Base-by-base conservation (phyloP, 2,888 invertebrate genomes). In the Uropetala carovei region DNA sequence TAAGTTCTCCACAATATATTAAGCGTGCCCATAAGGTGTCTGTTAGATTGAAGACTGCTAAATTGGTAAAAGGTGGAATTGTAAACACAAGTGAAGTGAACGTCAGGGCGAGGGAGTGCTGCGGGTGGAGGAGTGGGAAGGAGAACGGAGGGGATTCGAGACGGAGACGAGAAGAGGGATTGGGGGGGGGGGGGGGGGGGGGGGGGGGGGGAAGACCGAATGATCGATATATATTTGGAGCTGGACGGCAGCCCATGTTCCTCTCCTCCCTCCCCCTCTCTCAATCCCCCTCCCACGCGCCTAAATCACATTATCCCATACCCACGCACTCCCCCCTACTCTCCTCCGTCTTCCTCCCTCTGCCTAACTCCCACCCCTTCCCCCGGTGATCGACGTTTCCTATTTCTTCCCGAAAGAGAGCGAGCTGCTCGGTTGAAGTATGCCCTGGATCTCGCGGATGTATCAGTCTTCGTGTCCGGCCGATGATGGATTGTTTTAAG, bases 241-340 rank as follows among this genome's bases (percentile, higher is more conserved):
- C 89, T 64, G 89, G 89, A 30, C 89, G 89, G 89, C 64, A 68
- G 43, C 89, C 56, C 60, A 4, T 14, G 14, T 27, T 59, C 60
- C 60, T 27, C 59, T 59, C 27, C 13, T 30, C 57, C 57, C 57
- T 10, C 56, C 5, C 5, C 13, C 82, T 9, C 30, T n/a, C 27
- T 14, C 30, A 14, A n/a, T 27, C 22, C 58, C 59, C 59, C 30
- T 30, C 14, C 60, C 86, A 18, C 60, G 60, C 89, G n/a, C 64
- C 89, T n/a, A 86, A 89, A 89, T 89, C 89, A 68, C 89, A 89
- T 89, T 89, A 89, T 89, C 86, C 86, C 60, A 86, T 59, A 86
- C 85, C 86, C 86, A 86, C 60, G 60, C 60, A 13, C 83, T 22
- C 16, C 30, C 16, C 58, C 60, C 58, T 59, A 22, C 58, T 58